Evolutionary conservation across 2,113 vertebrate genomes (phyloP).

Genomic region (Paralichthys olivaceus): DNA sequence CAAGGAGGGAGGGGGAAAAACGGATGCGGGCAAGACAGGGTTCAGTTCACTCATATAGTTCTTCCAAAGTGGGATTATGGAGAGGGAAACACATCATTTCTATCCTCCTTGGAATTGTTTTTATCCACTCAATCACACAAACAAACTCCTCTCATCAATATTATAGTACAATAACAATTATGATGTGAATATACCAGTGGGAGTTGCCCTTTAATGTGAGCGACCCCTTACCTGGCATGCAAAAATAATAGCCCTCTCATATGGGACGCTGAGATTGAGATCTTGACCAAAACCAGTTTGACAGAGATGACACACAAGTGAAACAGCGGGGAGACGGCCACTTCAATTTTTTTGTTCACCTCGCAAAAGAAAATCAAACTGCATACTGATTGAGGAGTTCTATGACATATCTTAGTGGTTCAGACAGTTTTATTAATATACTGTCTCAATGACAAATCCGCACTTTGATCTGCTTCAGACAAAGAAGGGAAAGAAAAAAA

Average conservation of each 20-base stretch:
- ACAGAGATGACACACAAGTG: slow-evolving; percentile 27
- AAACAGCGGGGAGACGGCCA: slow-evolving; percentile 32
- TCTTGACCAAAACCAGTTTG: slow-evolving; percentile 42
- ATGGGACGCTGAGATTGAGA: slow-evolving; percentile 30
- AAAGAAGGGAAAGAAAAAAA: slow-evolving; percentile 8
- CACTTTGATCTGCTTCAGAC: slow-evolving; percentile 58
- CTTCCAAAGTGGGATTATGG: slow-evolving; percentile 28
- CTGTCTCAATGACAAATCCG: slow-evolving; percentile 51
- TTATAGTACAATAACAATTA: slow-evolving; percentile 35
- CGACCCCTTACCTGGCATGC: slow-evolving; percentile 32
- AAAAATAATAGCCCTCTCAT: slow-evolving; percentile 43
- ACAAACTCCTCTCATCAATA: slow-evolving; percentile 19
- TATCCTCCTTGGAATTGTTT: slow-evolving; percentile 15
- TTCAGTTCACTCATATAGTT: slow-evolving; percentile 44
- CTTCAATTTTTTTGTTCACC: slow-evolving; percentile 34
- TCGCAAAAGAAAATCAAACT: slow-evolving; percentile 36
- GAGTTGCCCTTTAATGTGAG: slow-evolving; percentile 12
- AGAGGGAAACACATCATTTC: not conserved
- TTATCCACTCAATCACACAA: not conserved
- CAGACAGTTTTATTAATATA: slow-evolving; percentile 63
- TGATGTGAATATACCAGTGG: slow-evolving; percentile 23
- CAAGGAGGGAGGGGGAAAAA: slow-evolving; percentile 16
- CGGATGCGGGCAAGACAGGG: slow-evolving; percentile 35
- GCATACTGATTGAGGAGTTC: slow-evolving; percentile 40
- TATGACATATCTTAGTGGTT: slow-evolving; percentile 52